Evolutionary conservation across 2,888 invertebrate species (phyloP).

Genomic region (Sclerodermus sp.): DNA sequence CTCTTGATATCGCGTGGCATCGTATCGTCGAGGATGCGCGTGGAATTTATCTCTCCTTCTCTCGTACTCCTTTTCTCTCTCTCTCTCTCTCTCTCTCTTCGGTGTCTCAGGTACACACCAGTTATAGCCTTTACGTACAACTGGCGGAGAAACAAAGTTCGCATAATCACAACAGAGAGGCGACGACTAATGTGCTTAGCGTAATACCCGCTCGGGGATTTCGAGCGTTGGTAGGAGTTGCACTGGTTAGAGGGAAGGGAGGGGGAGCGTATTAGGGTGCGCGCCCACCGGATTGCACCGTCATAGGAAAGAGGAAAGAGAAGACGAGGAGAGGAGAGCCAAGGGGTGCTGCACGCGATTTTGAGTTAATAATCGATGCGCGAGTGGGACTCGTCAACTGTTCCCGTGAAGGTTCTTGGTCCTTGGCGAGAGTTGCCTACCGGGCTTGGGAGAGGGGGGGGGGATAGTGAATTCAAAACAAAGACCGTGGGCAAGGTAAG

Average conservation of each 20-base stretch:
- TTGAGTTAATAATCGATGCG: constrained; percentile 29
- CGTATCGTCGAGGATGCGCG: too few relatives aligned
- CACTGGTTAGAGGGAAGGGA: constrained; percentile 4
- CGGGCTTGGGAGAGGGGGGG: too few relatives aligned
- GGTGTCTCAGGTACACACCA: too few relatives aligned
- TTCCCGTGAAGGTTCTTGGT: too few relatives aligned
- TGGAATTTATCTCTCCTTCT: too few relatives aligned
- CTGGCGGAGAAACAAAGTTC: constrained; percentile 22
- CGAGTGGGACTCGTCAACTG: too few relatives aligned
- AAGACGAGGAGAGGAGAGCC: neutral
- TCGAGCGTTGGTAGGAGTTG: constrained; percentile 9
- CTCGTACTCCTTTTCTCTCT: neutral
- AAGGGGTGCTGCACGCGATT: constrained; percentile 9
- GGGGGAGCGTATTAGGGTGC: constrained; percentile 1
- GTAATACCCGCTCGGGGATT: constrained; percentile 30
- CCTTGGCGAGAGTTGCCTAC: too few relatives aligned
- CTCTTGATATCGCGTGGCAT: too few relatives aligned
- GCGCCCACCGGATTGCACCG: constrained; percentile 5
- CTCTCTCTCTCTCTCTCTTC: too few relatives aligned
- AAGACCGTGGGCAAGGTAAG: too few relatives aligned
- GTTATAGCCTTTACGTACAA: constrained; percentile 11
- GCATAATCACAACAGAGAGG: constrained; percentile 22
- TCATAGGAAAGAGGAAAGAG: constrained; percentile 1
- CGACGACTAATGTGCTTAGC: constrained; percentile 37
- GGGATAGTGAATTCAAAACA: too few relatives aligned